Evolutionary conservation across 2,113 vertebrate genomes (phyloP).

Genomic region (Stomatorhinus ivindoensis): DNA sequence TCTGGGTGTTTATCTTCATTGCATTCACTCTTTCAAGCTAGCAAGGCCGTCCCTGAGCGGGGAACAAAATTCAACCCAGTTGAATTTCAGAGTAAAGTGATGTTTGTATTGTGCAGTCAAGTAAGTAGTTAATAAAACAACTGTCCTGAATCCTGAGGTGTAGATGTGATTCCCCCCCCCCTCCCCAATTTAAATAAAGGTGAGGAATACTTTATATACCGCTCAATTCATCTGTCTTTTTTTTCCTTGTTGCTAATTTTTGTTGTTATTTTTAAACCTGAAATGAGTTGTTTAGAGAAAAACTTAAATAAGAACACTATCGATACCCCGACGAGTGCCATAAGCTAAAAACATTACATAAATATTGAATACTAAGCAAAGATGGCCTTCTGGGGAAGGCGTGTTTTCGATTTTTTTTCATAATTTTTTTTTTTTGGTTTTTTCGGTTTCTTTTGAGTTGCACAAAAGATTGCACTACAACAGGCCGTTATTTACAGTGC

Average conservation of each 20-base stretch:
- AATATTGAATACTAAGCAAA: slow-evolving; percentile 61
- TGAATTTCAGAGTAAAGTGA: slow-evolving; percentile 74
- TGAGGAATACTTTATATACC: slow-evolving; percentile 47
- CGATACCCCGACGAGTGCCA: slow-evolving; percentile 51
- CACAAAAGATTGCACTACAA: slow-evolving; percentile 65
- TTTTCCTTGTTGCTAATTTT: not conserved
- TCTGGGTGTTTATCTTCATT: slow-evolving; percentile 55
- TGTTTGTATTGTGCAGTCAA: slow-evolving; percentile 73
- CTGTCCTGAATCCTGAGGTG: slow-evolving; percentile 72
- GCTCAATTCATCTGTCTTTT: slow-evolving; percentile 44
- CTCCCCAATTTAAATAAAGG: slow-evolving; percentile 40
- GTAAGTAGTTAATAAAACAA: slow-evolving; percentile 59
- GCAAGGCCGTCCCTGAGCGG: slow-evolving; percentile 72
- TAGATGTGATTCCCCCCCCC: slow-evolving; percentile 45
- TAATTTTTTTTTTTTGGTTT: slow-evolving; percentile 34
- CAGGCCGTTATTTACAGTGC: slow-evolving; percentile 71
- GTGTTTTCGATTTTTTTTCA: slow-evolving; percentile 34
- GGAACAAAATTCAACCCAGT: slow-evolving; percentile 64
- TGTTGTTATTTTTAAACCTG: slow-evolving; percentile 36
- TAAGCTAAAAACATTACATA: slow-evolving; percentile 60
- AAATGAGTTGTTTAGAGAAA: slow-evolving; percentile 48
- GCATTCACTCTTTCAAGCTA: slow-evolving; percentile 69
- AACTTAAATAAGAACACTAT: slow-evolving; percentile 35
- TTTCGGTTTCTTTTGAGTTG: slow-evolving; percentile 54
- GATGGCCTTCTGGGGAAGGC: slow-evolving; percentile 61